Percentiles rank a stretch among this genome's conserved stretches.
phyloP scores from a whole-genome alignment of 2,888 invertebrate genomes.

The Trichogramma evanescens region DNA sequence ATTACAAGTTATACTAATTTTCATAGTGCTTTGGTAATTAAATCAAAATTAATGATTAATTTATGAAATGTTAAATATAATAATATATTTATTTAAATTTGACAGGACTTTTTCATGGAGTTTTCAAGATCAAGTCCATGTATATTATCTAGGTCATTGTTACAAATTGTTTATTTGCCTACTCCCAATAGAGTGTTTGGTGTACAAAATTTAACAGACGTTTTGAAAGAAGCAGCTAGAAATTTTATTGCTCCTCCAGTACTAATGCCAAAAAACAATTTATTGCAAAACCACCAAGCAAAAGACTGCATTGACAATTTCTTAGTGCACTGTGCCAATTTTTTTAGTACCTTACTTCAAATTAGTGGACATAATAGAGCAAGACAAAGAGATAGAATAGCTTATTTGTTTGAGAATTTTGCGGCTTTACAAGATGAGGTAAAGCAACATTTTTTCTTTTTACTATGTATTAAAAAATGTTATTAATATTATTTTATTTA shows the following conservation, averaged over 20 bases:
- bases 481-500: not conserved
- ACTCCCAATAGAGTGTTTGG: conserved; percentile 52
- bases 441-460: conserved; percentile 12
- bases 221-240: conserved; percentile 77
- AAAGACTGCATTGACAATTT: conserved; percentile 86
- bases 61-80: not conserved
- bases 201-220: conserved; percentile 63
- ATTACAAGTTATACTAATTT: conserved; percentile 71
- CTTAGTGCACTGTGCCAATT: conserved; percentile 75
- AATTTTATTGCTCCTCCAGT: conserved; percentile 86
- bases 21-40: conserved; percentile 70
- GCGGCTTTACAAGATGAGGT: conserved; percentile 89
- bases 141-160: conserved; percentile 82
- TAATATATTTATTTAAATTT: conserved; percentile 20
- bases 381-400: conserved; percentile 88
- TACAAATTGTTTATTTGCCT: conserved; percentile 72
- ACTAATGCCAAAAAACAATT: conserved; percentile 66
- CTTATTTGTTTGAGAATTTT: conserved; percentile 83
- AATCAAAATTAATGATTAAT: not conserved
- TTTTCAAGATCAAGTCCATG: conserved; percentile 85
- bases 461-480: conserved; percentile 1
- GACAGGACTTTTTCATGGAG: conserved; percentile 85
- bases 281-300: conserved; percentile 64
- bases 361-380: conserved; percentile 93
- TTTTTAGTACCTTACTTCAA: conserved; percentile 79